phyloP scores from a whole-genome alignment of 2,888 invertebrate species.

The Drosophila nr. fundita region DNA sequence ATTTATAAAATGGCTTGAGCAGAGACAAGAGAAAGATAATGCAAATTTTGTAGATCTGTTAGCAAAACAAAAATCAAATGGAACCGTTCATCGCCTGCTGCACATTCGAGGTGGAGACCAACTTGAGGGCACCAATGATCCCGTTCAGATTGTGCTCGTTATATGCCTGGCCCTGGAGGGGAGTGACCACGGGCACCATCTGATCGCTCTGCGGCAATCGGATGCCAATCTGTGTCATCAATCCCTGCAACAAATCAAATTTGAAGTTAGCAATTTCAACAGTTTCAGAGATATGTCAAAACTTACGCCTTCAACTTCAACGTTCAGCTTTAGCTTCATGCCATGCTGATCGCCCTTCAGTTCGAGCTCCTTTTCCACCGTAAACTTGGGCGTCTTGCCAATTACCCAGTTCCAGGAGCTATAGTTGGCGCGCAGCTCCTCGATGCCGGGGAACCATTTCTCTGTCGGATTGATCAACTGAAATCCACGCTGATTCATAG shows the following conservation, averaged over 20 bases:
- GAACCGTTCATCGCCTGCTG: conserved; percentile 85
- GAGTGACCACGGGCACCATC: conserved; percentile 83
- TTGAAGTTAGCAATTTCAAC: not conserved
- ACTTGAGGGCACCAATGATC: conserved; percentile 83
- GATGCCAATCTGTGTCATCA: conserved; percentile 83
- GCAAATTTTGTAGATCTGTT: conserved; percentile 22
- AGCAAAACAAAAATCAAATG: conserved; percentile 56
- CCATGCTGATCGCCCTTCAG: conserved; percentile 85
- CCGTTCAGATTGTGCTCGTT: conserved; percentile 84
- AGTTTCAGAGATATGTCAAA: fast-evolving
- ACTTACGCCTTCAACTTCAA: conserved; percentile 85
- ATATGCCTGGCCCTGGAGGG: conserved; percentile 81
- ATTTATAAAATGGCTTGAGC: not conserved
- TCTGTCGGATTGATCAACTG: conserved; percentile 94
- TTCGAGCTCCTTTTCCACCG: conserved; percentile 86
- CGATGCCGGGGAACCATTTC: conserved; percentile 94
- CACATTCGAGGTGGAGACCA: conserved; percentile 84
- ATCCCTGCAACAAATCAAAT: conserved; percentile 67
- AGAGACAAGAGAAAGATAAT: not conserved
- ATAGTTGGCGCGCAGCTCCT: conserved; percentile 89
- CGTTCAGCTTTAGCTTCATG: conserved; percentile 87
- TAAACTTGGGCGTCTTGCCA: conserved; percentile 94
- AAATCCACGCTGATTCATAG: conserved; percentile 92
- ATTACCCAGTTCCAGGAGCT: conserved; percentile 94
- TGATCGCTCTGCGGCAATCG: conserved; percentile 83